phyloP scores from a whole-genome alignment of 2,888 invertebrate species.

The Cartodere bifasciata region DNA sequence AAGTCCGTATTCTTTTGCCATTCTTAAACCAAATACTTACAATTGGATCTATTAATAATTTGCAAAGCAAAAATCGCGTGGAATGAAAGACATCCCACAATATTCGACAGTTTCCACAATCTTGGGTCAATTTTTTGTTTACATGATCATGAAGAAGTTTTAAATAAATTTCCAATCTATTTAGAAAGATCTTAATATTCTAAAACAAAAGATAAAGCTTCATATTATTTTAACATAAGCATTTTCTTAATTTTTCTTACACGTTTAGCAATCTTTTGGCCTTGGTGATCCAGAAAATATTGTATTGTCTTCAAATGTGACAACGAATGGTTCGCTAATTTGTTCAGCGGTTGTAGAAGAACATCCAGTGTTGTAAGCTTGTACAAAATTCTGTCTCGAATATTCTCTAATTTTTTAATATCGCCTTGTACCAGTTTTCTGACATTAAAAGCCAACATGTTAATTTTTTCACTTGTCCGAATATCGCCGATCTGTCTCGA shows the following conservation, averaged over 20 bases:
- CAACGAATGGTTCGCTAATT: conserved; percentile 58
- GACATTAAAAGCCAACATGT: conserved; percentile 52
- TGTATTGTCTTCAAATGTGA: conserved; percentile 66
- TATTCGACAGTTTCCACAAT: conserved; percentile 58
- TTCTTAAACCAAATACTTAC: conserved; percentile 33
- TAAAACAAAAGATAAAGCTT: conserved; percentile 14
- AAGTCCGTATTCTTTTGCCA: too few relatives aligned
- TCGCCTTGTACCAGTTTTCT: conserved; percentile 49
- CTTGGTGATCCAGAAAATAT: conserved; percentile 60
- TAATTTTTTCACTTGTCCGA: conserved; percentile 57
- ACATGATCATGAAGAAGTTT: conserved; percentile 47
- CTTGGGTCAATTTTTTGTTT: conserved; percentile 45
- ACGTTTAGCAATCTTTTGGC: conserved; percentile 55
- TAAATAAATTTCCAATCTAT: conserved; percentile 34
- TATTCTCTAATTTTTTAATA: conserved; percentile 54
- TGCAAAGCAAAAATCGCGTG: conserved; percentile 47
- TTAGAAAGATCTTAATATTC: conserved; percentile 18
- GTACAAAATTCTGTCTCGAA: conserved; percentile 60
- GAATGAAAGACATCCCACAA: conserved; percentile 59
- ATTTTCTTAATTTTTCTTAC: conserved; percentile 36
- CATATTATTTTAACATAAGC: conserved; percentile 4
- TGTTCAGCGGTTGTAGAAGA: conserved; percentile 56
- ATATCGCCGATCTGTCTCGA: conserved; percentile 57
- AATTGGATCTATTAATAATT: conserved; percentile 51
- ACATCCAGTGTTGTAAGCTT: conserved; percentile 65